Evolutionary conservation across 2,888 invertebrate species (phyloP).

Genomic region (Spodoptera exigua): DNA sequence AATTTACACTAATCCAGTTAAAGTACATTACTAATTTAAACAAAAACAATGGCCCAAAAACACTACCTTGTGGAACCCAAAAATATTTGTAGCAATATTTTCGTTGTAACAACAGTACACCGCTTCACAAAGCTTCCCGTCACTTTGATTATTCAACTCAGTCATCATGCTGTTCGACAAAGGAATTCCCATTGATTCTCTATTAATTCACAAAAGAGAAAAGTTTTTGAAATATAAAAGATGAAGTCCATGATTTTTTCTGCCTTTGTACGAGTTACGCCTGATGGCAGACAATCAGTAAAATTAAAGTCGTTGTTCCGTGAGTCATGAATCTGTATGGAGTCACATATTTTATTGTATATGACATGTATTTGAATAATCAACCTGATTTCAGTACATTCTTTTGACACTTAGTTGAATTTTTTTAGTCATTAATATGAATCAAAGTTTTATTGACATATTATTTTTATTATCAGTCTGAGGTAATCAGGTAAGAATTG

Average conservation of each 20-base stretch:
- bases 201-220: slow-evolving; percentile 65
- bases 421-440: too few relatives aligned
- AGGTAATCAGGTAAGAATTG: too few relatives aligned
- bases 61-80: slow-evolving; percentile 27
- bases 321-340: slow-evolving; percentile 35
- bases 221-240: slow-evolving; percentile 61
- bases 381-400: slow-evolving; percentile 34
- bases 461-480: too few relatives aligned
- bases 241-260: slow-evolving; percentile 64
- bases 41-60: slow-evolving; percentile 3
- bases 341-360: slow-evolving; percentile 11
- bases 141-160: slow-evolving; percentile 58
- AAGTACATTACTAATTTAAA: too few relatives aligned
- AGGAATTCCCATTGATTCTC: slow-evolving; percentile 64
- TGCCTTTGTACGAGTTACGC: slow-evolving; percentile 53
- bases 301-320: slow-evolving; percentile 42
- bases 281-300: slow-evolving; percentile 49
- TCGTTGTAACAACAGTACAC: slow-evolving; percentile 22
- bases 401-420: too few relatives aligned
- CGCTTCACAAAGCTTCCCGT: slow-evolving; percentile 32
- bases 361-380: slow-evolving; percentile 50
- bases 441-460: too few relatives aligned
- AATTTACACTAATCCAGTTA: too few relatives aligned
- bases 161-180: slow-evolving; percentile 51
- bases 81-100: slow-evolving; percentile 14